Evolutionary conservation across 2,888 invertebrate genomes (phyloP), one percentile per base, ranked within the genome.

Genomic region (Idaea straminata): DNA sequence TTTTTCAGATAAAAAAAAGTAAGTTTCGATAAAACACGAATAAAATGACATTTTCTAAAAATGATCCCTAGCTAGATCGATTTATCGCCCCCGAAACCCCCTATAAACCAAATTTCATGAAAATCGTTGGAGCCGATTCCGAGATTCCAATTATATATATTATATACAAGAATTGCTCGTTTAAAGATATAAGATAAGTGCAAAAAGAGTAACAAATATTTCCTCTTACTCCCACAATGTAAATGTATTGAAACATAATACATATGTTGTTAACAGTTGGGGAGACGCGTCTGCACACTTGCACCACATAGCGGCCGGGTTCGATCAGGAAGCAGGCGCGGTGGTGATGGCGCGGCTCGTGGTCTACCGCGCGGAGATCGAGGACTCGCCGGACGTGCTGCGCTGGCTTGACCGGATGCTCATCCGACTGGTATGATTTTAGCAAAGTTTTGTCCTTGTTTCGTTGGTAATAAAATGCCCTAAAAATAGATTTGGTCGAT

Each of bases 321-420:
- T 99, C 89, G 99, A 99, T 92, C 99, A 99, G 93, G 99, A 99
- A 89, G 97, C 99, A 15, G 98, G 99, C 0, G 99, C 99, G 0
- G 99, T 99, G 64, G 94, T 99, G 63, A 99, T 99, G 98, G 97
- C 98, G 0, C 95, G 99, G 35, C 96, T 99, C 86, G 99, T 99
- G 15, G 98, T 99, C 36, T 99, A 98, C 93, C 94, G 98, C 77
- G 99, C 99, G 0, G 98, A 99, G 87, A 96, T 96, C 13, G 97
- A 98, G 80, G 99, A 99, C 82, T 98, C 99, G 38, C 98, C 99
- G 0, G 99, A 99, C 86, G 99, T 99, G 57, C 94, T 99, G 73
- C 95, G 99, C 84, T 99, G 99, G 99, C 96, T 99, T 13, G 99
- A 99, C 87, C 94, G 99, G 74, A 99, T 98, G 96, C 95, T 99